Evolutionary conservation across 2,113 vertebrate species (phyloP).

Genomic region (Heliornis fulica): DNA sequence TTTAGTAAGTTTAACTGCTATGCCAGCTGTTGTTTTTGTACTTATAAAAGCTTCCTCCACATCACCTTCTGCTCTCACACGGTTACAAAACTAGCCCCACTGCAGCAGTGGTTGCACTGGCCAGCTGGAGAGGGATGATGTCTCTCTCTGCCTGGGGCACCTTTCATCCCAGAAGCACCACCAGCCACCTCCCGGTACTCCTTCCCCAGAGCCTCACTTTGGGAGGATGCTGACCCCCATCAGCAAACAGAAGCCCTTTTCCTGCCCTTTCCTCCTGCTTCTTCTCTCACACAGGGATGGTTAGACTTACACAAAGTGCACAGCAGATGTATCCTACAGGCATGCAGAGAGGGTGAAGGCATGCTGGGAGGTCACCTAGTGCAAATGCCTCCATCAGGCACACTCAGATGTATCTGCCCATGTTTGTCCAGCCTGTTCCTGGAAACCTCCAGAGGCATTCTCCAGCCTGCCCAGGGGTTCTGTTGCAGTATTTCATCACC

Average conservation of each 20-base stretch:
- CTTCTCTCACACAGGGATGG: neutral
- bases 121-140: neutral
- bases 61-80: neutral
- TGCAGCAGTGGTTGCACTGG: neutral
- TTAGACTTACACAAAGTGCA: neutral
- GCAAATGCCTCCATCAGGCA: neutral
- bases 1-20: neutral
- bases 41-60: neutral
- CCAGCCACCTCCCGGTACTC: accelerated
- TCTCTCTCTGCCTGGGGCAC: neutral
- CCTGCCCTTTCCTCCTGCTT: neutral
- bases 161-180: neutral
- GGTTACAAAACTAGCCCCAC: neutral
- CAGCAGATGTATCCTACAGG: neutral
- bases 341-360: neutral
- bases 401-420: neutral
- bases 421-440: neutral
- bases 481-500: neutral
- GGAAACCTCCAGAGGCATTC: neutral
- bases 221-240: neutral
- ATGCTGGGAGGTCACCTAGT: neutral
- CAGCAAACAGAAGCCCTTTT: neutral
- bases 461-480: neutral
- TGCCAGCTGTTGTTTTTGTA: neutral
- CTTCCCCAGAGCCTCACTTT: neutral